These are phyloP conservation scores for Cataglyphis rosenhaueri DNA, from an alignment of 2,888 invertebrate species.

Conservation along the genomic window DNA sequence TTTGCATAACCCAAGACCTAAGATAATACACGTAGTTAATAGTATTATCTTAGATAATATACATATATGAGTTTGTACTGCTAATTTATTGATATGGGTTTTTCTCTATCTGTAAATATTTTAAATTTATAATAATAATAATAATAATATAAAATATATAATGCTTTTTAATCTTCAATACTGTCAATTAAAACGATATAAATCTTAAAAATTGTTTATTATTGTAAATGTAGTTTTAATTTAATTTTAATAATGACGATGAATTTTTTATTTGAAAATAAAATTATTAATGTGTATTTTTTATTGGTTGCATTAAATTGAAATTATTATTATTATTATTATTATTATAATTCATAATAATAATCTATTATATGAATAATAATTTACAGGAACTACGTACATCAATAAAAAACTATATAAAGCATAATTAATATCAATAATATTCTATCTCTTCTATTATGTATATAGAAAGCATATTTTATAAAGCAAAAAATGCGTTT, in stretches of 20 bases:
- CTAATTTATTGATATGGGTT: not conserved
- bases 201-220: not conserved
- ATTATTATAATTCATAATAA: not conserved
- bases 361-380: not conserved
- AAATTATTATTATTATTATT: slow-evolving; percentile 8
- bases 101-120: not conserved
- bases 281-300: not conserved
- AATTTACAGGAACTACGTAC: not conserved
- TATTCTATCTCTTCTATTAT: slow-evolving; percentile 15
- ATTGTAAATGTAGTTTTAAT: not conserved
- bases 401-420: not conserved
- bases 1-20: not conserved
- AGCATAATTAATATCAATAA: not conserved
- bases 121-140: not conserved
- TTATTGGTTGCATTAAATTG: not conserved
- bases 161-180: not conserved
- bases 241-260: not conserved
- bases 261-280: not conserved
- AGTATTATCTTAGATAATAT: not conserved
- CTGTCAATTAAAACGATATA: not conserved
- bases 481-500: slow-evolving; percentile 46
- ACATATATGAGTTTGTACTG: not conserved
- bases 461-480: slow-evolving; percentile 30
- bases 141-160: not conserved
- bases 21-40: not conserved